Evolutionary conservation across 2,888 invertebrate genomes (phyloP), one percentile per base, ranked within the genome.

Genomic region (Blera fallax): DNA sequence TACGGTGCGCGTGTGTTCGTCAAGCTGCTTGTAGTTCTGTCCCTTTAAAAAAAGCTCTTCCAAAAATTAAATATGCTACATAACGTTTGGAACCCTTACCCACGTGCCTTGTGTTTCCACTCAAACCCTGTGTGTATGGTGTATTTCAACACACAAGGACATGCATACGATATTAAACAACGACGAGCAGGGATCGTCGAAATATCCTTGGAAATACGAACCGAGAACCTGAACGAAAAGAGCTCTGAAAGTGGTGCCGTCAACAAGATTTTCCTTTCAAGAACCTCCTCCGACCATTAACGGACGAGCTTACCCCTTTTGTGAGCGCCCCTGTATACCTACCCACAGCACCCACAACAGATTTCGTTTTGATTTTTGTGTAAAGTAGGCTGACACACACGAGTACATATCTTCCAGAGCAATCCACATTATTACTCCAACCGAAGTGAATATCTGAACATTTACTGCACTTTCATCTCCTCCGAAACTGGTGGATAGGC

Each of bases 11-110:
- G 5, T n/a, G 29, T 29, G 34, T 34, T 73, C 45, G 32, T 40
- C 48, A 10, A 58, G 27, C 60, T 18, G 24, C 60, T 29, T 58
- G 40, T 50, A 73, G 50, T 24, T 40, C 6, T 32, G 6, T 27
- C 11, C 40, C 69, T 79, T 69, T 69, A n/a, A 27, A 43, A 79
- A 80, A 80, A 64, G 70, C 80, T 84, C 50, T 80, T 80, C 80
- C 74, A 64, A 74, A 84, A 84, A 84, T 84, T 84, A 84, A 84
- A 84, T 84, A 84, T 80, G 80, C 84, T 67, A 74, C 64, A 80
- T 80, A 80, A 70, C 80, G 70, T 69, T 84, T 54, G 74, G 50
- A 50, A 64, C 69, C 70, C 80, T 70, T 50, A 62, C 60, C 54
- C 29, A 54, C 32, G 37, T 48, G 43, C 32, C 52, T 29, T 65